Conservation (phyloP, 2,888 invertebrate genomes). For the Xestobium rufovillosum region DNA sequence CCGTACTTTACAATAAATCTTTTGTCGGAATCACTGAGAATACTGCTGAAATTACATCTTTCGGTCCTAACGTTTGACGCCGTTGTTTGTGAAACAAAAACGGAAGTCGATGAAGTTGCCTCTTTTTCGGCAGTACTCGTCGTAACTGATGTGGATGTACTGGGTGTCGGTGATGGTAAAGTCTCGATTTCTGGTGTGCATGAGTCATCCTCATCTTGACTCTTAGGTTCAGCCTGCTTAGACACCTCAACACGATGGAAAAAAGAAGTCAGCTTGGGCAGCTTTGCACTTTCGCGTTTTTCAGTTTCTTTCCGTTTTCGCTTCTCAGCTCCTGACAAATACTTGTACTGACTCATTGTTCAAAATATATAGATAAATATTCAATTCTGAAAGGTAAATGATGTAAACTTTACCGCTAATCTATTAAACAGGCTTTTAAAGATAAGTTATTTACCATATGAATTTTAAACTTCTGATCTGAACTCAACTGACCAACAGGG, state of each 20-base stretch:
- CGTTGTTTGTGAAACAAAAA: not conserved
- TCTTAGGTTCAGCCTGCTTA: slow-evolving; percentile 3
- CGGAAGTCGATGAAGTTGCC: slow-evolving; percentile 3
- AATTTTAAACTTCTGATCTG: too few species aligned
- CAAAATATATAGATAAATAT: too few species aligned
- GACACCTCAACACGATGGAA: not conserved
- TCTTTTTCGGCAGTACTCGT: slow-evolving; percentile 2
- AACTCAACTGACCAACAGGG: too few species aligned
- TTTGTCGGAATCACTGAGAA: slow-evolving; percentile 1
- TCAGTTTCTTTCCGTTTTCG: slow-evolving; percentile 12
- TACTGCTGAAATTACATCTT: slow-evolving; percentile 3
- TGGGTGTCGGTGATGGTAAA: not conserved
- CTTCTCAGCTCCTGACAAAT: slow-evolving; percentile 10
- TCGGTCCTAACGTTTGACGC: not conserved
- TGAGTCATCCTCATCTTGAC: not conserved
- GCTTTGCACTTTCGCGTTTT: slow-evolving; percentile 7
- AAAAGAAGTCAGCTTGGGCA: slow-evolving; percentile 9
- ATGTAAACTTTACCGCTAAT: too few species aligned
- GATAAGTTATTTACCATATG: too few species aligned
- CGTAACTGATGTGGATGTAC: not conserved
- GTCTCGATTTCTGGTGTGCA: not conserved
- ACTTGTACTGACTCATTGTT: slow-evolving; percentile 7
- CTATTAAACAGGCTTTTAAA: too few species aligned
- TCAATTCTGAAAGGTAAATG: too few species aligned
- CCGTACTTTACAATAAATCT: slow-evolving; percentile 2